A percentile compares a stretch with the other conserved stretches of the same genome.
Evolutionary conservation across 2,888 invertebrate genomes (phyloP).

Genomic region (Dryadula phaetusa): DNA sequence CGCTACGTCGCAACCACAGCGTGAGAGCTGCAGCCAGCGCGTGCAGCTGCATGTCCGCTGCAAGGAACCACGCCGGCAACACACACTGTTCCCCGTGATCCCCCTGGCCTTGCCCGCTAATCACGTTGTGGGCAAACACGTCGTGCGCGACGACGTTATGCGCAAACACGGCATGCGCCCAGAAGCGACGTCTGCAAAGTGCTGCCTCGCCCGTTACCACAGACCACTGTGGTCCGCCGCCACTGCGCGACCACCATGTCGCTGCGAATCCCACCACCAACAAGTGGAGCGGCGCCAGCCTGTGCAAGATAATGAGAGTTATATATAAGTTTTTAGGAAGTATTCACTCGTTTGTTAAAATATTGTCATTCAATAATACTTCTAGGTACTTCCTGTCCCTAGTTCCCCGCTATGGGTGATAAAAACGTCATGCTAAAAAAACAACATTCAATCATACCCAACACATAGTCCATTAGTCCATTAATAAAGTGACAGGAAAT

Average conservation of each 20-base stretch:
- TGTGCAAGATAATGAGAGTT: no score
- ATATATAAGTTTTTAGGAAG: no score
- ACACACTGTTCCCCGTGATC: slow-evolving; percentile 61
- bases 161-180: slow-evolving; percentile 63
- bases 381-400: no score
- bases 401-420: no score
- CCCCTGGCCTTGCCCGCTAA: slow-evolving; percentile 39
- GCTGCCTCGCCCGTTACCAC: slow-evolving; percentile 57
- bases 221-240: slow-evolving; percentile 64
- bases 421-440: no score
- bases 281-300: slow-evolving; percentile 61
- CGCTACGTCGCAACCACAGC: slow-evolving; percentile 51
- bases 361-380: no score
- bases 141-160: slow-evolving; percentile 62
- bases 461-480: no score
- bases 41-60: slow-evolving; percentile 70
- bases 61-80: slow-evolving; percentile 69
- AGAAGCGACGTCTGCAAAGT: slow-evolving; percentile 63
- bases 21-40: slow-evolving; percentile 54
- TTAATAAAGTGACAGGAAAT: no score
- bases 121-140: slow-evolving; percentile 63
- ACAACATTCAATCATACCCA: no score
- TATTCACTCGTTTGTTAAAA: no score
- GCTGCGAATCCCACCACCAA: slow-evolving; percentile 63
- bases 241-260: slow-evolving; percentile 58